phyloP scores from a whole-genome alignment of 2,797 vertebrate genomes.

The Sphaeramia orbicularis region DNA sequence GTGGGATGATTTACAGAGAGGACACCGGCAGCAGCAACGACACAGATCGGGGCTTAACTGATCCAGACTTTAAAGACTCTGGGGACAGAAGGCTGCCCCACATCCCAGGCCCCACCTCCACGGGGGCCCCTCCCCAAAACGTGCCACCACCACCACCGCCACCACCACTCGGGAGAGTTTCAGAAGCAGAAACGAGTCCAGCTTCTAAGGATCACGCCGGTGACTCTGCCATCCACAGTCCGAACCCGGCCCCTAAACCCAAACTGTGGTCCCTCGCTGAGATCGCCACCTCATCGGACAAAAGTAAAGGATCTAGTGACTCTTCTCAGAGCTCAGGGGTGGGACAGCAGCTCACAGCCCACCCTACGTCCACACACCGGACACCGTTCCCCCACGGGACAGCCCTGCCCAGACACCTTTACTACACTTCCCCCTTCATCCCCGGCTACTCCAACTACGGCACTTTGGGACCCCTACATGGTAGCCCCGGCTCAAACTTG shows the following conservation, averaged over 20 bases:
- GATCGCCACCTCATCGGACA: constrained; percentile 93
- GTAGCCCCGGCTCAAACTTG: constrained; percentile 75
- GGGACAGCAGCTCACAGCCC: constrained; percentile 69
- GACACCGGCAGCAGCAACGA: constrained; percentile 51
- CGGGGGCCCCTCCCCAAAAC: constrained; percentile 58
- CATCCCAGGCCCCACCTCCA: constrained; percentile 44
- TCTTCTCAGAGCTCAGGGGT: constrained; percentile 43
- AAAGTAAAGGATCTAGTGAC: constrained; percentile 82
- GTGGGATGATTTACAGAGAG: constrained; percentile 56
- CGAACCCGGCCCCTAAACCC: constrained; percentile 86
- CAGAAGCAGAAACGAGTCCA: constrained; percentile 16
- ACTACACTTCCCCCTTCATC: constrained; percentile 91
- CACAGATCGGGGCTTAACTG: constrained; percentile 72
- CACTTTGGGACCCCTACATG: constrained; percentile 87
- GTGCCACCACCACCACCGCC: constrained; percentile 20
- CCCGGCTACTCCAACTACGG: constrained; percentile 91
- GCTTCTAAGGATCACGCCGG: constrained; percentile 55
- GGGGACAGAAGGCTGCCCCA: constrained; percentile 73
- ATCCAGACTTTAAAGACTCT: constrained; percentile 84
- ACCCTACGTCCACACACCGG: constrained; percentile 73
- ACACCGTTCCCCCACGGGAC: constrained; percentile 85
- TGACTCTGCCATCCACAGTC: constrained; percentile 80
- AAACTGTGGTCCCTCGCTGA: constrained; percentile 96
- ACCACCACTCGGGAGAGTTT: not conserved
- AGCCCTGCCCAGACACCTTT: constrained; percentile 88